These are phyloP conservation scores for Mobula hypostoma DNA, from an alignment of 2,113 vertebrate genomes.

Conservation along the genomic window DNA sequence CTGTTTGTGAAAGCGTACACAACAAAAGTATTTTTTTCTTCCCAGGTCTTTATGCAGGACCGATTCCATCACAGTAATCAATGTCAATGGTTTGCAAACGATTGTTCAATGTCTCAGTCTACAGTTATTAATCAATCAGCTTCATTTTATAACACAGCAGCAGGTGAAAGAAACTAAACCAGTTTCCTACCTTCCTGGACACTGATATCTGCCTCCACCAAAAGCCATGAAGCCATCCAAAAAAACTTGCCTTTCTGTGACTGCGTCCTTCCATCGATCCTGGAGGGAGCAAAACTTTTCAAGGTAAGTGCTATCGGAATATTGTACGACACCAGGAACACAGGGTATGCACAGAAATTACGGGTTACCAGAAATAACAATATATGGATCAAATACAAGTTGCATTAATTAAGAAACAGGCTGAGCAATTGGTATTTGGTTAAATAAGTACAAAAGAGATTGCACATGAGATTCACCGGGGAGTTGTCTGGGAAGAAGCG, in stretches of 20 bases:
- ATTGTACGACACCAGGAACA: background rate
- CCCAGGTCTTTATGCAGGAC: background rate
- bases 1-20: background rate
- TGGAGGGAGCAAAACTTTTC: constrained; percentile 69
- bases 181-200: constrained; percentile 77
- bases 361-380: background rate
- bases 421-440: background rate
- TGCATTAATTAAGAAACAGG: background rate
- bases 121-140: background rate
- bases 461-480: background rate
- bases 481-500: too few species aligned
- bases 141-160: background rate
- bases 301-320: constrained; percentile 58
- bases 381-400: background rate
- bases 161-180: constrained; percentile 46
- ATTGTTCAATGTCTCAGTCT: background rate
- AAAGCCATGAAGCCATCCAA: constrained; percentile 75
- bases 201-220: constrained; percentile 70
- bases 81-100: background rate
- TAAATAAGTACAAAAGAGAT: background rate
- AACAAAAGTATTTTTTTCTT: background rate
- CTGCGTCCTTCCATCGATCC: constrained; percentile 77
- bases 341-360: background rate
- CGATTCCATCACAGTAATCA: background rate
- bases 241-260: constrained; percentile 77